Evolutionary conservation across 2,888 invertebrate species (phyloP).

Genomic region (Fissipunctia ypsillon): DNA sequence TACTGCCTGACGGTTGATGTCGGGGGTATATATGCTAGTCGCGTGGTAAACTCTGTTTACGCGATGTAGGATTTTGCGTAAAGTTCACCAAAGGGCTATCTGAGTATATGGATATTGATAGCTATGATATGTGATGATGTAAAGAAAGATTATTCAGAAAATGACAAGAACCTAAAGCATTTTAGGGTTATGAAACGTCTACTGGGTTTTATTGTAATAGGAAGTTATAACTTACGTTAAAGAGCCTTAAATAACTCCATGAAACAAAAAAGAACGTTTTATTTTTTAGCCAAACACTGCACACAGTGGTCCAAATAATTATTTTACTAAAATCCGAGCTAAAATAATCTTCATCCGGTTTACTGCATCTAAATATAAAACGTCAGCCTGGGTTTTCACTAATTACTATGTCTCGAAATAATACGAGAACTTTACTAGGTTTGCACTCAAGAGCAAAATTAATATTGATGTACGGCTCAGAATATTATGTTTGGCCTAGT

Average conservation of each 20-base stretch:
- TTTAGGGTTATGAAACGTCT: neutral
- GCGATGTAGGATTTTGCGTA: too few relatives aligned
- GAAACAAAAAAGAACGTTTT: neutral
- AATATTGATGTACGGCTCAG: slow-evolving; percentile 77
- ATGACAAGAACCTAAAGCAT: too few relatives aligned
- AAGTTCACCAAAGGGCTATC: neutral
- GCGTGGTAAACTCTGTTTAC: too few relatives aligned
- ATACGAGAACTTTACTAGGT: slow-evolving; percentile 59
- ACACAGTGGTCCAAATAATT: neutral
- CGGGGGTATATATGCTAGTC: too few relatives aligned
- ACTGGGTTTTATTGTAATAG: neutral
- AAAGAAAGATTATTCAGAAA: too few relatives aligned
- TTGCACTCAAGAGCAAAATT: slow-evolving; percentile 76
- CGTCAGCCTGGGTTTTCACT: slow-evolving; percentile 70
- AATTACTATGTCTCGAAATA: slow-evolving; percentile 77
- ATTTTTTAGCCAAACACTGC: neutral
- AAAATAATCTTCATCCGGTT: slow-evolving; percentile 22
- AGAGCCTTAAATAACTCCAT: neutral
- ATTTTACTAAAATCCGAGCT: neutral
- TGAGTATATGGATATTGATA: neutral
- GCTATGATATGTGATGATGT: neutral
- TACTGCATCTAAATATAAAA: slow-evolving; percentile 34
- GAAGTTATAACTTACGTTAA: neutral
- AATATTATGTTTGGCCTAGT: slow-evolving; percentile 73
- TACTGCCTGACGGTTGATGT: too few relatives aligned